Evolutionary conservation across 2,797 vertebrate genomes (phyloP), one percentile per base, ranked within the genome.

Genomic region (Anas georgica): DNA sequence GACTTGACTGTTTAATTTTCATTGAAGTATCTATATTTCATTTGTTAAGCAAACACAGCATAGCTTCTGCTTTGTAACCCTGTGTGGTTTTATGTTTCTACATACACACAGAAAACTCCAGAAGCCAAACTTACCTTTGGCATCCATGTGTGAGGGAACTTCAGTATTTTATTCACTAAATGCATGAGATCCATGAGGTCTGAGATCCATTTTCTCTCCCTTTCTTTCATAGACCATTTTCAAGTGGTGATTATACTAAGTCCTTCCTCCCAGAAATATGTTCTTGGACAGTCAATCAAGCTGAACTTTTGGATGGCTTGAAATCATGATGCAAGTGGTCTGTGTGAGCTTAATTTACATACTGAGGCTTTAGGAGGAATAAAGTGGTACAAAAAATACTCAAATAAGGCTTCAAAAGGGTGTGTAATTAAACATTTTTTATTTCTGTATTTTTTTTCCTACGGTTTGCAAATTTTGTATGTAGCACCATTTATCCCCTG

Each of bases 1-100:
- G 45, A 81, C 83, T 77, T 90, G 69, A 83, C 29, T 93, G 68
- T 93, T 96, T 95, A 74, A 94, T 94, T 96, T 95, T 83, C 70
- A 83, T 95, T 76, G 91, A 93, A 94, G 83, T 95, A 87, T 72
- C 91, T 94, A 48, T 91, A 90, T 95, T 95, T 96, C 90, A 88
- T 96, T 95, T 96, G 86, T 92, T 50, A 45, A 97, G 90, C 52
- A 91, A 94, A 91, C 58, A n/a, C n/a, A 68, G 39, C 72, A 88
- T 28, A 93, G 70, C 92, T 96, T 86, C 79, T 94, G 86, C 76
- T 39, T 86, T 91, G 67, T 79, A 78, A 77, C 39, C n/a, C 46
- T 41, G 5, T 23, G n/a, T 78, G 66, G 87, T 67, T 88, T 96
- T 92, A 11, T 94, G 75, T 90, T 95, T 75, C 93, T 90, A 26